These are phyloP conservation scores for Epizoanthus stellaris DNA, from an alignment of 92 coral and sea anemone species.

Conservation along the genomic window DNA sequence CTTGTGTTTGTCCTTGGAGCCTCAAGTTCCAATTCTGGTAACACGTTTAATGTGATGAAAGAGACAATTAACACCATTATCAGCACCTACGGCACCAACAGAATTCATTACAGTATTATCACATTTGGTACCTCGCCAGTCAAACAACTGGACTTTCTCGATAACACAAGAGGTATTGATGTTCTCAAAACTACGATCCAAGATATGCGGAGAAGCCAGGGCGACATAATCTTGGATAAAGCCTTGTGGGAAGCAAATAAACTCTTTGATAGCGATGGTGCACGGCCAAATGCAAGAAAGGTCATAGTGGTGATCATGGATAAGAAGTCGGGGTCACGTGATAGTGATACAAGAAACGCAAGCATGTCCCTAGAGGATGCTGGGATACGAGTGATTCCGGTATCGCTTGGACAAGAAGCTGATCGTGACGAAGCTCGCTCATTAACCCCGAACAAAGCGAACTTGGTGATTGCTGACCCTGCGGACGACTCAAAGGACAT, in stretches of 20 bases:
- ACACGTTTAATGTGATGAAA: conserved; percentile 38
- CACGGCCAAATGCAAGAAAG: conserved; percentile 41
- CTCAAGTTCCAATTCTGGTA: conserved; percentile 32
- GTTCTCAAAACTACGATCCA: conserved; percentile 28
- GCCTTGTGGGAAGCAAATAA: conserved; percentile 48
- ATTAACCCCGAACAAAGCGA: conserved; percentile 59
- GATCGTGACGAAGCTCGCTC: conserved; percentile 53
- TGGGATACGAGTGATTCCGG: conserved; percentile 62
- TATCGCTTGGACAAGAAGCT: conserved; percentile 63
- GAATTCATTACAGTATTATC: conserved; percentile 52
- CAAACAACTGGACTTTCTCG: conserved; percentile 48
- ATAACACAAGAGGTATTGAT: conserved; percentile 43
- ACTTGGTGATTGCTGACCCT: conserved; percentile 38
- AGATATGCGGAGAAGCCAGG: conserved; percentile 28
- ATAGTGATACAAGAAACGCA: conserved; percentile 35
- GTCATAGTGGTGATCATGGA: conserved; percentile 47
- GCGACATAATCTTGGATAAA: conserved; percentile 44
- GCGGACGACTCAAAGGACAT: conserved; percentile 22
- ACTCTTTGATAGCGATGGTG: conserved; percentile 38
- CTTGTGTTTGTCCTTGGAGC: conserved; percentile 59
- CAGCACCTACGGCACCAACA: conserved; percentile 34
- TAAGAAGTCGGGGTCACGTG: conserved; percentile 39
- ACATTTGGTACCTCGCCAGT: conserved; percentile 40
- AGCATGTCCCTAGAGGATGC: conserved; percentile 66
- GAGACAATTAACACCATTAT: conserved; percentile 38